Evolutionary conservation across 2,888 invertebrate genomes (phyloP), one percentile per base, ranked within the genome.

Genomic region (Megastigmus dorsalis): DNA sequence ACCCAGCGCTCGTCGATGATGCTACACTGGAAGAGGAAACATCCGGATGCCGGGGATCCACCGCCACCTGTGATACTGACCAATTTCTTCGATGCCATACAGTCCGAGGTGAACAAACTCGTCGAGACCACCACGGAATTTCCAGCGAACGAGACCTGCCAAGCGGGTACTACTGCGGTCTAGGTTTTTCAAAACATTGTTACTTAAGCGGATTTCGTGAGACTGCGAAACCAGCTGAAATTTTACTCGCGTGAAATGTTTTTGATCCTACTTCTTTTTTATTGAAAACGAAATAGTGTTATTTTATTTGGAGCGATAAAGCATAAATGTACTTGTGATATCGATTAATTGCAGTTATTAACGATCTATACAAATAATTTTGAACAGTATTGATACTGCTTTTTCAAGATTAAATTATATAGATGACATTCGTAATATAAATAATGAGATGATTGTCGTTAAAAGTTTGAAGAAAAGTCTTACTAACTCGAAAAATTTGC

Each of bases 1-100:
- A 72, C 93, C 81, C 93, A 94, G 41, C 59, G 78, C 6, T 78
- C 78, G 5, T 80, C 74, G 60, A 81, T 82, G 81, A 80, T 79
- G 80, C 45, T 78, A 7, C 80, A 80, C 26, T 77, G 77, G 77
- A 78, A 78, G 26, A 72, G 76, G n/a, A 75, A 76, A 7, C 80
- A 80, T 63, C 80, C 80, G 0, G 80, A 79, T 3, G 73, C 74
- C 1, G 77, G 67, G 28, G 73, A 77, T 18, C 78, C 81, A 6
- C 81, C 81, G 2, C 80, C 81, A 2, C 81, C 80, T 1, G 79
- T 80, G 5, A 78, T 78, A 45, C 76, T 81, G 3, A 80, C 78
- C 2, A 75, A 72, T 18, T 74, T 72, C 18, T 73, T 72, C 41
- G 74, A 68, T 52, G 52, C 36, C 38, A 59, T 63, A 52, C 20